These are phyloP conservation scores for Percopsis omiscomaycus DNA, from an alignment of 2,797 vertebrate species.

Conservation along the genomic window DNA sequence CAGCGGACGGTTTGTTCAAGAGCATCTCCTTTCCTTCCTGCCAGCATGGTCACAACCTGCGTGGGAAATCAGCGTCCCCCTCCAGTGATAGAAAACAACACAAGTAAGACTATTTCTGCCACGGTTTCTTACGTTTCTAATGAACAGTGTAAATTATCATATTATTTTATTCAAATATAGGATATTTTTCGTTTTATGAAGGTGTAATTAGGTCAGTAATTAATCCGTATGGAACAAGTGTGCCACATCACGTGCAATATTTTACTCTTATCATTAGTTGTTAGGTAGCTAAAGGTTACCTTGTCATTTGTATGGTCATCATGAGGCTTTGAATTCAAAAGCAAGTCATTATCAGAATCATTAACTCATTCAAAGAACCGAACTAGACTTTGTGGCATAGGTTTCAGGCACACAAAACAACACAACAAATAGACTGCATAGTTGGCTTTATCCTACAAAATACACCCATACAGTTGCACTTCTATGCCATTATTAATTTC, in stretches of 20 bases:
- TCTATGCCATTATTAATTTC: background rate
- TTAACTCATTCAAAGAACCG: too few species aligned
- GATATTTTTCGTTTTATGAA: too few species aligned
- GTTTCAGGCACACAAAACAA: too few species aligned
- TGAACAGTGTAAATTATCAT: too few species aligned
- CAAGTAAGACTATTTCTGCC: constrained; percentile 47
- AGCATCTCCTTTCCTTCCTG: constrained; percentile 51
- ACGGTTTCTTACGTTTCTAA: too few species aligned
- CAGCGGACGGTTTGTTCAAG: constrained; percentile 52
- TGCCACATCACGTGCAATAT: background rate
- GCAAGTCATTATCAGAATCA: background rate
- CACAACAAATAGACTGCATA: background rate
- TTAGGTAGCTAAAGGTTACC: background rate
- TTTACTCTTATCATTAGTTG: background rate
- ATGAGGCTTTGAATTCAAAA: background rate
- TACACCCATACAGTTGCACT: background rate
- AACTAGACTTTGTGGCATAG: too few species aligned
- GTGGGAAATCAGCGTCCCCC: constrained; percentile 45
- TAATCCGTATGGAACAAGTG: background rate
- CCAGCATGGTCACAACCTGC: constrained; percentile 47
- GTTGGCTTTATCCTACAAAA: background rate
- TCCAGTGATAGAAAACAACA: constrained; percentile 39
- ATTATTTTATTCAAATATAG: too few species aligned
- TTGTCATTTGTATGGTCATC: too few species aligned
- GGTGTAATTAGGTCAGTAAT: too few species aligned